Evolutionary conservation across 2,888 invertebrate genomes (phyloP).

Genomic region (Agrochola litura): DNA sequence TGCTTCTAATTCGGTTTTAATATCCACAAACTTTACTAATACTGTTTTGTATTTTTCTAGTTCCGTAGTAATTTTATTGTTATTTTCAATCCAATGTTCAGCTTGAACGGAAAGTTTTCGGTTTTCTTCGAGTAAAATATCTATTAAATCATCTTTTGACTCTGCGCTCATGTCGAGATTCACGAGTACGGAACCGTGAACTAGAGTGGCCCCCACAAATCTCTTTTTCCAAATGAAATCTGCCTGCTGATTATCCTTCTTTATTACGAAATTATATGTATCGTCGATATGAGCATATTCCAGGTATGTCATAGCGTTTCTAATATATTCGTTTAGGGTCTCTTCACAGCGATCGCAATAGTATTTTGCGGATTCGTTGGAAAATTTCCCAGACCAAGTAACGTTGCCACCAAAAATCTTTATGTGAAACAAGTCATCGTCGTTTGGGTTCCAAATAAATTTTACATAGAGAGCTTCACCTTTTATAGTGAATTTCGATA

Average conservation of each 20-base stretch:
- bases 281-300: slow-evolving; percentile 60
- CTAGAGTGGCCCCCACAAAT: slow-evolving; percentile 67
- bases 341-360: slow-evolving; percentile 72
- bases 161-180: slow-evolving; percentile 60
- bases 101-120: slow-evolving; percentile 47
- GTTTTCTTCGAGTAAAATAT: slow-evolving; percentile 78
- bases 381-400: slow-evolving; percentile 79
- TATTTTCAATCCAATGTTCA: slow-evolving; percentile 44
- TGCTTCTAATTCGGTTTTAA: slow-evolving; percentile 76
- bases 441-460: slow-evolving; percentile 76
- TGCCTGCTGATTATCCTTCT: slow-evolving; percentile 63
- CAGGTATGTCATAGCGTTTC: slow-evolving; percentile 71
- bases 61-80: slow-evolving; percentile 66
- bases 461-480: slow-evolving; percentile 72
- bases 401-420: slow-evolving; percentile 74
- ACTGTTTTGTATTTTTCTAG: slow-evolving; percentile 75
- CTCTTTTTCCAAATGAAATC: slow-evolving; percentile 80
- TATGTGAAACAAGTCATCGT: slow-evolving; percentile 76
- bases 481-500: slow-evolving; percentile 74
- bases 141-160: slow-evolving; percentile 72
- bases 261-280: slow-evolving; percentile 68
- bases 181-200: slow-evolving; percentile 77
- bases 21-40: slow-evolving; percentile 75
- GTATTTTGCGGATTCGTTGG: slow-evolving; percentile 72
- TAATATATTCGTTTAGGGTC: slow-evolving; percentile 72